Base-by-base conservation (phyloP, 2,888 invertebrate species). In the Phytoseiulus persimilis region DNA sequence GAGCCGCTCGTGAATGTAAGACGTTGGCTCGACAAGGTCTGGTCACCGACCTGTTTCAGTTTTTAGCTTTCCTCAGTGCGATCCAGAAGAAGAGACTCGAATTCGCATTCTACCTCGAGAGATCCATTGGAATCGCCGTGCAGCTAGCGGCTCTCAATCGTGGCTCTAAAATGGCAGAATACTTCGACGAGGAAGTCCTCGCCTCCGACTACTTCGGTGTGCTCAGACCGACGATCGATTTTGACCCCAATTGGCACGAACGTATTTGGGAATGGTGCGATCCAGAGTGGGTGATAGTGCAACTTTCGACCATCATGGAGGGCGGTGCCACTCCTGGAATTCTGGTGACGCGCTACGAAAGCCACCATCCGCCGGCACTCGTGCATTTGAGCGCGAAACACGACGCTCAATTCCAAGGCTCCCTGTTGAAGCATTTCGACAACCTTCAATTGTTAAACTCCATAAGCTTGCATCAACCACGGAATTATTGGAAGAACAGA, bases 241-340 rank as follows among this genome's bases (percentile, higher is more conserved):
- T 87, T 18, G 33, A 32, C 9, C n/a, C 32, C 0, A 31, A 45
- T 23, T 87, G 87, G 87, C 23, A 87, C 87, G 32, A 87, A 11
- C 32, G 45, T 9, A 39, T 87, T 28, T 87, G 87, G 87, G n/a
- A 87, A 87, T 33, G 23, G 11, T 87, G 87, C 18, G 33, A 33
- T 0, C 87, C 87, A 1, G 87, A 90, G 83, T 91, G 91, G 91
- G 90, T 90, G 83, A 83, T 91, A 83, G 83, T 91, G 28, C 91
- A 91, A 89, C 90, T 91, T 2, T 83, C 31, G 89, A 83, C 90
- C 23, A 31, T 90, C 18, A 45, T 84, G 14, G 90, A 90, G 83
- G 89, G 89, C n/a, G 46, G 31, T 0, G 45, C 83, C 32, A 90
- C 90, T 33, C 90, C 90, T 31, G 90, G 90, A 32, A 83, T 91